Conservation (phyloP, 30 jellyfish, hydroid and myxozoan genomes). For the Clytia hemisphaerica region DNA sequence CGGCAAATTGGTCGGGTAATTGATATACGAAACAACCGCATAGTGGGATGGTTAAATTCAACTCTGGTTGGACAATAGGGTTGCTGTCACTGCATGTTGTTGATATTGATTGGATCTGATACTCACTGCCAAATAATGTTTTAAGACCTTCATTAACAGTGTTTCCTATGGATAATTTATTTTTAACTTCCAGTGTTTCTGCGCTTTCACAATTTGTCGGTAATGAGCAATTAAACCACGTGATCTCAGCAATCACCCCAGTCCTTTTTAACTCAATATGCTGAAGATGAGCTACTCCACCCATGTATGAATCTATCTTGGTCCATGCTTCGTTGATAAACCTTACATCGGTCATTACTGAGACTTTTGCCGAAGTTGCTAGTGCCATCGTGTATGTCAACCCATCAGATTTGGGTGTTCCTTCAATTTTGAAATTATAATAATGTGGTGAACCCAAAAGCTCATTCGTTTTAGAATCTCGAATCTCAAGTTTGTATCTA, state of each 20-base stretch:
- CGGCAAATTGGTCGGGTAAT: conserved; percentile 51
- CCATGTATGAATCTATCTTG: background rate
- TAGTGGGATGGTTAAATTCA: conserved; percentile 2
- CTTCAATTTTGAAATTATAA: background rate
- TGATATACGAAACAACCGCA: conserved; percentile 22
- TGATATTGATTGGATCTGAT: conserved; percentile 1
- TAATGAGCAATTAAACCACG: conserved; percentile 30
- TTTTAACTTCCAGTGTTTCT: conserved; percentile 1
- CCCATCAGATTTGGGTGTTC: conserved; percentile 24
- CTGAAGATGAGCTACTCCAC: background rate
- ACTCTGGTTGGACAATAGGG: conserved; percentile 22
- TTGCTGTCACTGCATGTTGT: conserved; percentile 28
- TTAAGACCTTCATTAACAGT: background rate
- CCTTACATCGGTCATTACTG: background rate
- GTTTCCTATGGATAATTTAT: background rate
- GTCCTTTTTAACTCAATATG: conserved; percentile 11
- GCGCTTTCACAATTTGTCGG: conserved; percentile 21
- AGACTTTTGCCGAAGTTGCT: background rate
- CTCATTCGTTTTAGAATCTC: background rate
- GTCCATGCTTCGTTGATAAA: background rate
- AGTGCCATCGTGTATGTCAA: conserved; percentile 6
- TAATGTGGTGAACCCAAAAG: background rate
- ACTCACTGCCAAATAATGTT: background rate
- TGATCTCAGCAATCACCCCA: background rate
- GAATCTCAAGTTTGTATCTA: background rate